phyloP scores from a whole-genome alignment of 2,797 vertebrate species.

The Melanotaenia boesemani region DNA sequence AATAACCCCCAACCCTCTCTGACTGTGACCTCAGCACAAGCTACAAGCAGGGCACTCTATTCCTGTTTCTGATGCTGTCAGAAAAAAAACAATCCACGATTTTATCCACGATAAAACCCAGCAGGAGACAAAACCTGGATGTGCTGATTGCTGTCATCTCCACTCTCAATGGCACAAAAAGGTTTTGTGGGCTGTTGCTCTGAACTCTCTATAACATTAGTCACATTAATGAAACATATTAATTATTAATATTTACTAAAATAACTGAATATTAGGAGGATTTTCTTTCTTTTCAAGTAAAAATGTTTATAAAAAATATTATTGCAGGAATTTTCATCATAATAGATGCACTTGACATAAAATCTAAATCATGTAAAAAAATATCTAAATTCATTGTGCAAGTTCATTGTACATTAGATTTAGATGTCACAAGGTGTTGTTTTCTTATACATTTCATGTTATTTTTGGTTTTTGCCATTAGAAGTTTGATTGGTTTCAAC shows the following conservation, averaged over 20 bases:
- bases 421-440: too few species aligned
- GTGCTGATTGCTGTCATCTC: slow-evolving; percentile 1
- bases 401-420: too few species aligned
- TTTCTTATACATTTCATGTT: too few species aligned
- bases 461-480: not conserved
- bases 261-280: slow-evolving; percentile 14
- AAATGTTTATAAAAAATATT: too few species aligned
- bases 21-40: slow-evolving; percentile 25
- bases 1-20: slow-evolving; percentile 30
- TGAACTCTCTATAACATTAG: slow-evolving; percentile 25
- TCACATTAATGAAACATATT: slow-evolving; percentile 22
- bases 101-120: not conserved
- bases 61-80: slow-evolving; percentile 10
- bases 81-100: not conserved
- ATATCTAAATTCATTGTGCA: not conserved
- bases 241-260: slow-evolving; percentile 17
- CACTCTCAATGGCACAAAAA: slow-evolving; percentile 6
- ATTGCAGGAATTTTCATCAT: too few species aligned
- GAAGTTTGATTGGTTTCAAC: not conserved
- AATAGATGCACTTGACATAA: too few species aligned
- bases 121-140: not conserved
- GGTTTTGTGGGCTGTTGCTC: slow-evolving; percentile 11
- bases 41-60: slow-evolving; percentile 25
- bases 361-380: too few species aligned
- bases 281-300: not conserved